These are phyloP conservation scores for Grapholita molesta DNA, from an alignment of 1,140 invertebrate species.

Conservation along the genomic window DNA sequence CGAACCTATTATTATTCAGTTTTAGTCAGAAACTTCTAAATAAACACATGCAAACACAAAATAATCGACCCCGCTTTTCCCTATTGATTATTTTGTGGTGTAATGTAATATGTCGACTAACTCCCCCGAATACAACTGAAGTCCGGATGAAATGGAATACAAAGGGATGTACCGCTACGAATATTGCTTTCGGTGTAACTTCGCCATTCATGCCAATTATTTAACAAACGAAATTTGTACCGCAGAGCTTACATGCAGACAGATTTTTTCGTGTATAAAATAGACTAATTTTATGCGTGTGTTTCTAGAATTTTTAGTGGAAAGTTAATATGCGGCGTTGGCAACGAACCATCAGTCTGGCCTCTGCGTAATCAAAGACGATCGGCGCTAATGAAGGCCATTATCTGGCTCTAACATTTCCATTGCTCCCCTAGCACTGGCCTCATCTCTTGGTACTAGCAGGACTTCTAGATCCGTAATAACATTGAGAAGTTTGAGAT, in stretches of 20 bases:
- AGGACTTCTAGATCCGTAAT: neutral
- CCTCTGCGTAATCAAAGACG: neutral
- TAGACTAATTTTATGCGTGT: neutral
- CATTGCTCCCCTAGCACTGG: neutral
- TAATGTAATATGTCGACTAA: no score
- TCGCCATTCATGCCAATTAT: neutral
- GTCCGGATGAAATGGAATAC: neutral
- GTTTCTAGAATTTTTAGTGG: neutral
- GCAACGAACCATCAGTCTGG: neutral
- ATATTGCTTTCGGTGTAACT: slow-evolving; percentile 1
- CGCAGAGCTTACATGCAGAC: neutral
- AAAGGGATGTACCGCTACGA: neutral
- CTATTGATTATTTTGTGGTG: no score
- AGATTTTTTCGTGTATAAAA: neutral
- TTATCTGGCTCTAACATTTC: neutral
- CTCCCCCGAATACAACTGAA: neutral
- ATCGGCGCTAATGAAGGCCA: neutral
- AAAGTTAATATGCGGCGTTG: neutral
- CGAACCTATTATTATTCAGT: no score
- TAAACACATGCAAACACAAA: no score
- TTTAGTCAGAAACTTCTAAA: no score
- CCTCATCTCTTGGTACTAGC: neutral
- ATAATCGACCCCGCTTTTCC: no score
- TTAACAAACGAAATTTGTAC: neutral
- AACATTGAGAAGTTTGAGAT: neutral